A percentile compares a stretch with the other conserved stretches of the same genome.
phyloP scores from a whole-genome alignment of 2,113 vertebrate genomes.

The Pedetes capensis region DNA sequence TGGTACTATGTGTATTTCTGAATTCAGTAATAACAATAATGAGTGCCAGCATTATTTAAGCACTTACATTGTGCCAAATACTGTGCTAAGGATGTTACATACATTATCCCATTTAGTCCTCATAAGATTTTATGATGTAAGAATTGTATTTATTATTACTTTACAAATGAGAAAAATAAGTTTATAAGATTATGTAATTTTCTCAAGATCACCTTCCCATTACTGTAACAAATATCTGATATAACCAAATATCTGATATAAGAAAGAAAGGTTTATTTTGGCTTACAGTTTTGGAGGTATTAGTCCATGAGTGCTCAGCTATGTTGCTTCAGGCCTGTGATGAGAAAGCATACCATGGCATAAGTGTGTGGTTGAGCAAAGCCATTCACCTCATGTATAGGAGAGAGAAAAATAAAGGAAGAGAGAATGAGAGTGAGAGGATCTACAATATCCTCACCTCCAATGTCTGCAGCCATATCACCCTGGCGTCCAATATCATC shows the following conservation, averaged over 20 bases:
- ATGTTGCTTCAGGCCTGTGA: neutral
- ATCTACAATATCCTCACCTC: too few species aligned
- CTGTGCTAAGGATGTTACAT: neutral
- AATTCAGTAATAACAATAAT: neutral
- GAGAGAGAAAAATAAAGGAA: too few species aligned
- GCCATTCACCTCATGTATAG: too few species aligned
- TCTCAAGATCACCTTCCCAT: neutral
- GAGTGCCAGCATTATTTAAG: neutral
- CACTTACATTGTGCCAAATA: neutral
- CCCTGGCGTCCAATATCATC: too few species aligned
- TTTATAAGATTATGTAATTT: neutral
- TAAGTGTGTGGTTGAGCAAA: too few species aligned
- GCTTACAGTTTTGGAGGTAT: too few species aligned
- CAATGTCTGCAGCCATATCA: too few species aligned
- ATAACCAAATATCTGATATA: too few species aligned
- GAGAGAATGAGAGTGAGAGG: neutral
- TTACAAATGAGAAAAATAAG: neutral
- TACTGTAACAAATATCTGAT: neutral
- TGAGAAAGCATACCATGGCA: neutral
- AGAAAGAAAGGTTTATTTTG: too few species aligned
- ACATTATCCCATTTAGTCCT: neutral
- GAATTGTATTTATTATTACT: neutral
- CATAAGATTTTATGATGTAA: neutral
- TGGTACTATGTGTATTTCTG: too few species aligned
- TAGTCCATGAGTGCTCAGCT: neutral